Percentiles rank a stretch among this genome's conserved stretches.
Conservation (phyloP, 2,888 invertebrate species). For the Prenolepis imparis region DNA sequence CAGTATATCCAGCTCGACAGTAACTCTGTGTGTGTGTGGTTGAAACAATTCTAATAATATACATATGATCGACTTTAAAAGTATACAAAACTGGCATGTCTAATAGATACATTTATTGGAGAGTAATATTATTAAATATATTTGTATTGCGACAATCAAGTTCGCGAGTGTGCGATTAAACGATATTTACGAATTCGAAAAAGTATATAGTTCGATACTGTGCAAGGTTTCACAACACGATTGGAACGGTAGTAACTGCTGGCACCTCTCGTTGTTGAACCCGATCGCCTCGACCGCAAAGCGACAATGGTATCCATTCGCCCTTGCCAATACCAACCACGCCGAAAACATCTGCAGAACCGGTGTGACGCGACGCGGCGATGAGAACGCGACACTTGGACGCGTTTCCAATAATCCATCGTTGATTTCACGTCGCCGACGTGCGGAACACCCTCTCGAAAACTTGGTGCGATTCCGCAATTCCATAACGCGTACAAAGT, state of each 20-base stretch:
- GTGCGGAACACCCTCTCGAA: slow-evolving; percentile 19
- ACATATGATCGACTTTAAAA: background rate
- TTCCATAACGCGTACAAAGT: background rate
- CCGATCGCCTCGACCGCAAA: slow-evolving; percentile 64
- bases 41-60: background rate
- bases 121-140: background rate
- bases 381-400: slow-evolving; percentile 41
- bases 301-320: slow-evolving; percentile 54
- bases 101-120: background rate
- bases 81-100: background rate
- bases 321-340: slow-evolving; percentile 31
- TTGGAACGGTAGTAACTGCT: slow-evolving; percentile 65
- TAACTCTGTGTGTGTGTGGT: background rate
- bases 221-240: slow-evolving; percentile 24
- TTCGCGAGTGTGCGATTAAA: background rate
- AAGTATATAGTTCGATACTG: background rate
- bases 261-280: slow-evolving; percentile 56
- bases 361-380: background rate
- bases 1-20: background rate
- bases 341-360: slow-evolving; percentile 16
- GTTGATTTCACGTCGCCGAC: slow-evolving; percentile 34
- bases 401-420: slow-evolving; percentile 59
- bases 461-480: slow-evolving; percentile 34
- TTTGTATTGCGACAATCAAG: background rate
- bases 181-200: background rate